A percentile compares a stretch with the other conserved stretches of the same genome.
These are phyloP conservation scores for Corythaixoides concolor DNA, from an alignment of 2,113 vertebrate species.

Conservation along the genomic window DNA sequence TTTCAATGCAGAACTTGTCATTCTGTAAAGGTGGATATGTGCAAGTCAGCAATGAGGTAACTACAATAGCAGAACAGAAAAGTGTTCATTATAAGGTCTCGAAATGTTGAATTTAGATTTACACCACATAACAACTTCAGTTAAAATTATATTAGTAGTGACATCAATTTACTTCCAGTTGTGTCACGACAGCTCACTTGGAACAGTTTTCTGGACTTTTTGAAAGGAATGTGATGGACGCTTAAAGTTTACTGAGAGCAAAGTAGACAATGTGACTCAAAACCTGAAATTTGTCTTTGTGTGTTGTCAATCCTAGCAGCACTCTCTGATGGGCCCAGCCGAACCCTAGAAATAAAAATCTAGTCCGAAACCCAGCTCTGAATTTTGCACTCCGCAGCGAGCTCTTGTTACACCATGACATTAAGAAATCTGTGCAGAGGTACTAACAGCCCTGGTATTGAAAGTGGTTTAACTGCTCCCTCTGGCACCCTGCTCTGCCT, in stretches of 20 bases:
- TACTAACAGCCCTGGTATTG: neutral
- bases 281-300: neutral
- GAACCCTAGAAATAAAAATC: neutral
- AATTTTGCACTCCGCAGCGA: neutral
- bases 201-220: neutral
- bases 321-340: neutral
- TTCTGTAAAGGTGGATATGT: neutral
- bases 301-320: neutral
- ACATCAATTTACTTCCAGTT: neutral
- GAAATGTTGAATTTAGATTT: neutral
- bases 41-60: neutral
- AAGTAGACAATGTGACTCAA: neutral
- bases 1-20: neutral
- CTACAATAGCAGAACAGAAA: neutral
- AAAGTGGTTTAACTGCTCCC: neutral
- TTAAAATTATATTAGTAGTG: neutral
- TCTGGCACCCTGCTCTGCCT: neutral
- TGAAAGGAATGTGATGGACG: neutral
- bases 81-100: rapidly evolving
- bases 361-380: neutral
- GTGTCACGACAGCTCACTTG: neutral
- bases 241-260: neutral
- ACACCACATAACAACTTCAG: neutral
- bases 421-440: neutral
- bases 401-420: neutral